phyloP scores from a whole-genome alignment of 2,797 vertebrate genomes.

The Acanthurus leucopareius region DNA sequence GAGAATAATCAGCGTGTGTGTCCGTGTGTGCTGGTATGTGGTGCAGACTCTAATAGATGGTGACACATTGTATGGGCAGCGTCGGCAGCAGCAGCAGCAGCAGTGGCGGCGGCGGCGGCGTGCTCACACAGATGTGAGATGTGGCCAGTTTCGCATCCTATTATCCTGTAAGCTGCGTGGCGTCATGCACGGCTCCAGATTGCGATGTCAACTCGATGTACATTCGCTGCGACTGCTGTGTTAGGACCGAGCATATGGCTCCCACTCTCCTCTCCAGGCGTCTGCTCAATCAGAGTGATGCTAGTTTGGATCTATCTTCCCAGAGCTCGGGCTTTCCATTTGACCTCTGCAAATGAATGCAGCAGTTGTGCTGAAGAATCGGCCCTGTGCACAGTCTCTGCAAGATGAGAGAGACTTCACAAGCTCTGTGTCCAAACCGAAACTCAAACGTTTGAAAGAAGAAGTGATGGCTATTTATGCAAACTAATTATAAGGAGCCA shows the following conservation, averaged over 20 bases:
- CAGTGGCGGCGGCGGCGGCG: no score
- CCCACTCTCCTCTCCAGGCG: constrained; percentile 8
- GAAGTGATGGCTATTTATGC: neutral
- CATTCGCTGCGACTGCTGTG: constrained; percentile 43
- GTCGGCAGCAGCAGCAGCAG: constrained; percentile 36
- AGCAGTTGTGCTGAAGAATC: constrained; percentile 28
- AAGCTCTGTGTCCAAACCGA: neutral
- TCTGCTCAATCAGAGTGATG: constrained; percentile 12
- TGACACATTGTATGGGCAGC: constrained; percentile 55
- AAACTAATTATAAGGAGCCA: constrained; percentile 24
- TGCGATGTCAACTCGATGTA: constrained; percentile 56
- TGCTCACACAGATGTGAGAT: constrained; percentile 69
- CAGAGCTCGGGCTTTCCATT: constrained; percentile 39
- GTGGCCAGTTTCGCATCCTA: constrained; percentile 66
- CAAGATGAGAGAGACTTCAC: neutral
- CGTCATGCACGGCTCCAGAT: constrained; percentile 53
- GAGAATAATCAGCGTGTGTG: constrained; percentile 44
- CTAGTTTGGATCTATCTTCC: constrained; percentile 54
- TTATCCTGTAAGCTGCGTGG: constrained; percentile 58
- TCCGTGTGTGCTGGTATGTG: constrained; percentile 26
- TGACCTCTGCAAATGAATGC: constrained; percentile 52
- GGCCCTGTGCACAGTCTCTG: neutral
- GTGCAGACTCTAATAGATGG: constrained; percentile 61
- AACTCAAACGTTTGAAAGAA: neutral
- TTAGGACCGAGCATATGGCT: constrained; percentile 56